A percentile compares a stretch with the other conserved stretches of the same genome.
These are phyloP conservation scores for Diploptera punctata DNA, from an alignment of 2,888 invertebrate species.

Conservation along the genomic window DNA sequence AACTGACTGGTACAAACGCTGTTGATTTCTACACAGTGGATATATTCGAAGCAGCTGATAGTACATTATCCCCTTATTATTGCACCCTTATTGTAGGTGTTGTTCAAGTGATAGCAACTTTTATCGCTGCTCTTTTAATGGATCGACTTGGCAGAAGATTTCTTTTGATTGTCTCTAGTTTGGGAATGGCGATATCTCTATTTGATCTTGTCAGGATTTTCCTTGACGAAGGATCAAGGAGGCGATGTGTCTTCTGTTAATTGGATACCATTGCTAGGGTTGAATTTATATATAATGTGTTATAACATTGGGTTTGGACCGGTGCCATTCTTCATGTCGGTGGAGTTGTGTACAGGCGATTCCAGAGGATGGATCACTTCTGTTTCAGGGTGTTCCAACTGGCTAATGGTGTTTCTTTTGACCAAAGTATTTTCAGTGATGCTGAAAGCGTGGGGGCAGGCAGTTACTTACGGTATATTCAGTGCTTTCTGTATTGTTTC, in stretches of 20 bases:
- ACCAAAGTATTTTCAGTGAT: conserved; percentile 67
- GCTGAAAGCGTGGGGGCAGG: background rate
- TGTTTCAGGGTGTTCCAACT: conserved; percentile 62
- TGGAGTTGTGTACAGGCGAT: conserved; percentile 76
- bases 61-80: conserved; percentile 66
- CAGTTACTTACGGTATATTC: conserved; percentile 34
- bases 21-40: conserved; percentile 81
- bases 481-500: conserved; percentile 18
- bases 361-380: conserved; percentile 76
- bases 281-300: conserved; percentile 70
- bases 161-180: conserved; percentile 64
- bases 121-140: background rate
- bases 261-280: conserved; percentile 71
- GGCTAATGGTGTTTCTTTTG: conserved; percentile 73
- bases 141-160: background rate
- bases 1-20: conserved; percentile 83
- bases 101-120: conserved; percentile 67
- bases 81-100: conserved; percentile 83
- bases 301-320: conserved; percentile 79
- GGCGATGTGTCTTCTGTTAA: conserved; percentile 63
- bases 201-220: conserved; percentile 75
- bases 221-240: conserved; percentile 60
- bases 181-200: conserved; percentile 74
- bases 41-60: conserved; percentile 72
- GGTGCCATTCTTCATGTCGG: conserved; percentile 81